Base-by-base conservation (phyloP, 2,888 invertebrate genomes). In the Therioaphis trifolii region DNA sequence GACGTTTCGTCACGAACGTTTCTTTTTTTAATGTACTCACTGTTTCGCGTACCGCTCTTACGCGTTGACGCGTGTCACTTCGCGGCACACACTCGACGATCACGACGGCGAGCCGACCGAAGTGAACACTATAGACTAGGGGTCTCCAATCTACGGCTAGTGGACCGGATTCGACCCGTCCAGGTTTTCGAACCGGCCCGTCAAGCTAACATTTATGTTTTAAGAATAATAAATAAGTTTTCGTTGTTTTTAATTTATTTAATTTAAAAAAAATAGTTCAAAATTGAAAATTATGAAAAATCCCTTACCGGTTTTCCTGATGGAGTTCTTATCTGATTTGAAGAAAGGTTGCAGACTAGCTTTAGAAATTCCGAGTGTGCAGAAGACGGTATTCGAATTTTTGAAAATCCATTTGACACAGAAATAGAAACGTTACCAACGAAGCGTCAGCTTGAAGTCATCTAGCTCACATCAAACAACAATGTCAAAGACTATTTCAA, bases 381-480 rank as follows among this genome's bases (percentile, higher is more conserved):
- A 55, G 15, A 55, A 55, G 55, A 55, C 55, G 3, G n/a, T 15
- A 55, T 55, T 55, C 18, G n/a, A 55, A 55, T 55, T 68, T 68
- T 68, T 21, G 40, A 68, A 68, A 68, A 68, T 68, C 66, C n/a
- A 21, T 68, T 68, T 21, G n/a, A 18, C 35, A 35, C 35, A 66
- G 18, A 66, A 66, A 66, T 66, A 66, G 40, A 68, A 68, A 68
- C 35, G 40, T 68, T 35, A 40, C 35, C 18, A 40, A 68, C 66
- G 3, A n/a, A 40, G 66, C 29, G 29, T 18, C 63, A 29, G 63
- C 29, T 63, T 63, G 63, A 63, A 63, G 63, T 63, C 7, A 63
- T 68, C 12, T 18, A 68, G 66, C 21, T 68, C 40, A 68, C n/a
- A 68, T 68, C 66, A 68, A 68, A 40, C 11, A 68, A 68, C 40